Percentiles rank a stretch among this genome's conserved stretches.
phyloP scores from a whole-genome alignment of 1,140 invertebrate species.

The Cotesia vestalis region DNA sequence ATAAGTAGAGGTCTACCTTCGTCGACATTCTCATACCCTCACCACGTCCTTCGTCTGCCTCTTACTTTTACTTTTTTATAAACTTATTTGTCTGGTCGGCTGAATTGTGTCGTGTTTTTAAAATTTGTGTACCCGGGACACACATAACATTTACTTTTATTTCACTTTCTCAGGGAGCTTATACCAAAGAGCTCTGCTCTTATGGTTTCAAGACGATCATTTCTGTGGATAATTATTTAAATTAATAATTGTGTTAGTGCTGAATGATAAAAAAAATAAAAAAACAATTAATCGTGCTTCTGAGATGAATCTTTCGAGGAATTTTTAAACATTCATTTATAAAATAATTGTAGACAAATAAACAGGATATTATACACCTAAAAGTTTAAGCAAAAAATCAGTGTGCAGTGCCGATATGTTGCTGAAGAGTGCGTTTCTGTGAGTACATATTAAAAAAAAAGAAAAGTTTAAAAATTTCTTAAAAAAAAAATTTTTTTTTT shows the following conservation, averaged over 20 bases:
- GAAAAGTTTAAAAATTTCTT: background rate
- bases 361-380: conserved; percentile 22
- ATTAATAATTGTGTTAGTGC: no score
- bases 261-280: no score
- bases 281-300: background rate
- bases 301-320: conserved; percentile 40
- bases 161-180: conserved; percentile 43
- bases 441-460: conserved; percentile 47
- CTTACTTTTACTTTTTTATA: conserved; percentile 57
- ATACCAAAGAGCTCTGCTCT: conserved; percentile 5
- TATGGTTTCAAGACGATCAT: no score
- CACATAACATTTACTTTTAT: conserved; percentile 27
- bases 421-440: conserved; percentile 57
- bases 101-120: conserved; percentile 23
- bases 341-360: conserved; percentile 36
- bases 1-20: conserved; percentile 65
- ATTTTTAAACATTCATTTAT: background rate
- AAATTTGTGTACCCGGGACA: conserved; percentile 5
- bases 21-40: conserved; percentile 65
- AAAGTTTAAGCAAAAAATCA: conserved; percentile 44
- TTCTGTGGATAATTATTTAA: no score
- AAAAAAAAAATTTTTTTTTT: background rate
- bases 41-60: conserved; percentile 61
- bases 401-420: conserved; percentile 60
- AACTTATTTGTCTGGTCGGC: conserved; percentile 16